These are phyloP conservation scores for Aricia artaxerxes DNA, from an alignment of 2,888 invertebrate genomes.

Conservation along the genomic window DNA sequence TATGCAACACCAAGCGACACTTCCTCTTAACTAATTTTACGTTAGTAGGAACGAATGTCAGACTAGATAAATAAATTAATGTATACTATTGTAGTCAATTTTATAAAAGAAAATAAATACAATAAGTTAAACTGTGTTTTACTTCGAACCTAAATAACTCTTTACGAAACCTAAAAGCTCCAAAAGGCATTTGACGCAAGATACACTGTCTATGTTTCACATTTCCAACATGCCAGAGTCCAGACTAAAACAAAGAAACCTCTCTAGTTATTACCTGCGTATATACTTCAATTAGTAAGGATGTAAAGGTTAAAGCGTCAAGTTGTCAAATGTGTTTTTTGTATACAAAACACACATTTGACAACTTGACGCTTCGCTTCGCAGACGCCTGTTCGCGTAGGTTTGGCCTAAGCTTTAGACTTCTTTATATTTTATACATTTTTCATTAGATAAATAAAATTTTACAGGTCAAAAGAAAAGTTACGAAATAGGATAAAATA, in stretches of 20 bases:
- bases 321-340: too few relatives aligned
- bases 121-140: slow-evolving; percentile 5
- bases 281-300: too few relatives aligned
- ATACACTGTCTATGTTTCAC: too few relatives aligned
- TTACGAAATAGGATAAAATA: background rate
- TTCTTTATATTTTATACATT: background rate
- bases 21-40: slow-evolving; percentile 15
- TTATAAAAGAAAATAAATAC: slow-evolving; percentile 21
- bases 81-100: slow-evolving; percentile 16
- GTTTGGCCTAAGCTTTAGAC: too few relatives aligned
- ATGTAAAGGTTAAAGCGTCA: background rate
- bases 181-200: too few relatives aligned
- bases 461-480: background rate
- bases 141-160: background rate
- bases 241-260: too few relatives aligned
- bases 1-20: slow-evolving; percentile 1
- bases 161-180: too few relatives aligned
- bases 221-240: too few relatives aligned
- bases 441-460: background rate
- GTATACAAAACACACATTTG: too few relatives aligned
- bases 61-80: background rate
- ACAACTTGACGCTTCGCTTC: too few relatives aligned
- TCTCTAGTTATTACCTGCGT: too few relatives aligned
- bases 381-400: too few relatives aligned
- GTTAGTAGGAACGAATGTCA: slow-evolving; percentile 12